Base-by-base conservation (phyloP, 2,888 invertebrate genomes). In the Zhuqinia jingwanae region DNA sequence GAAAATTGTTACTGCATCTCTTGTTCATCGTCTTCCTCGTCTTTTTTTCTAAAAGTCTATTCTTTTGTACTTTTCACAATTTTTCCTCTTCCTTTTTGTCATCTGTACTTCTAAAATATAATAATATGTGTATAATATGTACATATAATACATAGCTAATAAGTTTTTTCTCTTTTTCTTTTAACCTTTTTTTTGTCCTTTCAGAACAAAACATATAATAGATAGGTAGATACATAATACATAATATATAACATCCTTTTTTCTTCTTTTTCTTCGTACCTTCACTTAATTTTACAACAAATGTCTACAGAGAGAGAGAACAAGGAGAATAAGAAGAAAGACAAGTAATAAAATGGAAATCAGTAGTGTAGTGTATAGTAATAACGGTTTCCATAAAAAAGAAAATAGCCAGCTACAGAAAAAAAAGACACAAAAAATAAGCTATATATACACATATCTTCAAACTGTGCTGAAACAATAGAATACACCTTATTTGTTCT, bases 281-380 rank as follows among this genome's bases (percentile, higher is more conserved):
- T 45, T 68, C 36, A 17, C 36, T 25, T 56, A 3, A 36, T 65
- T 68, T 68, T 68, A 30, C 30, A n/a, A n/a, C n/a, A 17, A 63
- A 36, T n/a, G 30, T 63, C 36, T 63, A 36, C 63, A 63, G 36
- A n/a, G 36, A 63, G 15, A 36, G 60, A 17, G 27, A 30, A 20
- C 10, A 42, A 42, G 45, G 20, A 68, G 1, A 42, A 42, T 11
- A 42, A 68, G 65, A 13, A 70, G 63, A 70, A 47, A 45, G 42
- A 25, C 47, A 22, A 68, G 65, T 68, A 68, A 42, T 68, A 68
- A 68, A 68, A 70, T 45, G 45, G 47, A 47, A 70, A 70, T 25
- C 70, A 45, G 70, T 50, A 36, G 36, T 8, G n/a, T n/a, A n/a
- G n/a, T n/a, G n/a, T 36, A 6, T 36, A 3, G 8, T 8, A 70